Base-by-base conservation (phyloP, 1,140 invertebrate species). In the Drosophila pectinifera region DNA sequence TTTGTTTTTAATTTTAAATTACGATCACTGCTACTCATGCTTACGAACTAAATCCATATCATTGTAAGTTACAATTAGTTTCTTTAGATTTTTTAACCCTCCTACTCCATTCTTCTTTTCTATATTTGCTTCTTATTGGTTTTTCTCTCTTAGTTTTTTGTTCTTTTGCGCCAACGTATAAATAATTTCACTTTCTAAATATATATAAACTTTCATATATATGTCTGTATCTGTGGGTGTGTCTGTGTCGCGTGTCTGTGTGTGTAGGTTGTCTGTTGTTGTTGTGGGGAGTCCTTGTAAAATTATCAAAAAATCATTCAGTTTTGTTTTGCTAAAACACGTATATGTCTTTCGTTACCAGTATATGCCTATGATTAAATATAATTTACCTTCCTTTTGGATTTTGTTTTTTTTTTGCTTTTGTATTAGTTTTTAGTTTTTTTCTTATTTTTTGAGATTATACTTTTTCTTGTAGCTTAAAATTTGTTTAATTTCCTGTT, bases 271-370 rank as follows among this genome's bases (percentile, higher is more conserved):
- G 53, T 64, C 22, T 42, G 39, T 61, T 57, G 42, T 48, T 51
- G 48, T 41, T 62, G 36, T 45, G 56, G 53, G 57, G 59, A 61
- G 51, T 65, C 55, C 72, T 89, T 89, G 84, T 89, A 89, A 89
- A 89, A 89, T 89, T 89, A 89, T 89, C 84, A 89, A 89, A 89
- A 89, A 89, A 89, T 89, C 84, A 84, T 89, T 80, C 62, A 77
- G 80, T 89, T 88, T 88, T 75, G 57, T 56, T 65, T 78, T 76
- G 73, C 67, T 78, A 78, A 78, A 78, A 78, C 76, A 78, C 74
- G 75, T 64, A 69, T 75, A 74, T 75, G 74, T 77, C 74, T 77
- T 77, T 77, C 73, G 34, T 70, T 70, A 70, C 49, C 64, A 69
- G 49, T 70, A 70, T 48, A 70, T 48, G 62, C 63, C 74, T 77